Base-by-base conservation (phyloP, 2,113 vertebrate species). In the Globicephala melas region DNA sequence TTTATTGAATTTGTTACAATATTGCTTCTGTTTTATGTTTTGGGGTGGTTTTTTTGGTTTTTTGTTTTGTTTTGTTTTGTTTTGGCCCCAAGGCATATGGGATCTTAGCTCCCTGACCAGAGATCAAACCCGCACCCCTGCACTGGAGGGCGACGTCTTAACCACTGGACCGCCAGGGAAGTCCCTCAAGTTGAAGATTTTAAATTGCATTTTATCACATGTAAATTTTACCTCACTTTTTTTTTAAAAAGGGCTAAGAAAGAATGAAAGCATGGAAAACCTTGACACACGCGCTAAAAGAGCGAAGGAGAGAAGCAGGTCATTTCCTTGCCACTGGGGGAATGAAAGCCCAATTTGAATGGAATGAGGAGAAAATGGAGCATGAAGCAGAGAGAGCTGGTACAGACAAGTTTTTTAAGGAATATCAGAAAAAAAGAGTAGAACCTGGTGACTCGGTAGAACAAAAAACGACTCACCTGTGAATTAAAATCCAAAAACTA, bases 381-480 rank as follows among this genome's bases (percentile, higher is more conserved):
- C 79, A 74, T 44, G 36, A 85, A 93, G 68, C 10, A 85, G 41
- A 85, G 38, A 65, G 18, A 55, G 55, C 13, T 8, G 53, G 33
- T 58, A 84, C 12, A 71, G 67, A 38, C 62, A 87, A 38, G 28
- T 31, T 60, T 58, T 91, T 28, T 25, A 60, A 91, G 20, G 41
- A 85, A 8, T 86, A 84, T 21, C 26, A 93, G 92, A 58, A 58
- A 76, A 47, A 50, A 33, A 74, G 1, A 31, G 44, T 26, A 81
- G 70, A 96, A 81, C 12, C 20, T 87, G 71, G 60, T 73, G 63
- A 95, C 5, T 88, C 14, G 26, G 41, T 10, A 92, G 33, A 90
- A 96, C 18, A 84, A 83, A 88, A 85, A 60, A 73, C 63, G n/a
- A 88, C 83, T 94, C 58, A 85, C 17, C 67, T 89, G 25, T 77